Evolutionary conservation across 2,113 vertebrate genomes (phyloP), one percentile per base, ranked within the genome.

Genomic region (Stigmatopora argus): DNA sequence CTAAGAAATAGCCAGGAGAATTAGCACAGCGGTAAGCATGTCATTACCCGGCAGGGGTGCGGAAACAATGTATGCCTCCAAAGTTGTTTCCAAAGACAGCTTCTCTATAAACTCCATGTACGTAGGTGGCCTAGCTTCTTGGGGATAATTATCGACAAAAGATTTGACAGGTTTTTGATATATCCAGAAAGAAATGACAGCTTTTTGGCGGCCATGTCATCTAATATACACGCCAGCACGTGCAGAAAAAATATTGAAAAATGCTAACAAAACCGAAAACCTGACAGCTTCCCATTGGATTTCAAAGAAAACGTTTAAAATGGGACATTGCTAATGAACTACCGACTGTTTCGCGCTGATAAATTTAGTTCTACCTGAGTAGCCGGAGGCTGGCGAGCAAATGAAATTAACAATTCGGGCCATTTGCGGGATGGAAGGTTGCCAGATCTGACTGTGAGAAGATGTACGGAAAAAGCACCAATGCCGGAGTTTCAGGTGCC

Each of bases 361-460:
- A 71, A 79, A 89, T 91, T 91, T 86, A 86, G 78, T 89, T 91
- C 90, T 90, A 85, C 89, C 87, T 88, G 79, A 89, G 69, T 78
- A 90, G 90, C 80, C 78, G 64, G 79, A 71, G 84, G 90, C 87
- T 84, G 88, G 77, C 74, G 69, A 79, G 75, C 9, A 82, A 91
- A 91, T 13, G 15, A 31, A 13, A 26, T 23, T 21, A 89, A 85
- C 92, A 88, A 88, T 89, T 88, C 26, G 84, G 82, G 78, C 85
- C 81, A 90, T 90, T 88, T 91, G 82, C 73, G 67, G 81, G 85
- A 88, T 78, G 83, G 83, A 87, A 62, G 80, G 64, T 73, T 89
- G 86, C 89, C 91, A 92, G 82, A 77, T 88, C 83, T 87, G 80
- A 71, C 78, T 87, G 86, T 73, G 64, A 83, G 77, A 83, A 90